Evolutionary conservation across 2,888 invertebrate species (phyloP), one percentile per base, ranked within the genome.

Genomic region (Trichopria drosophilae): DNA sequence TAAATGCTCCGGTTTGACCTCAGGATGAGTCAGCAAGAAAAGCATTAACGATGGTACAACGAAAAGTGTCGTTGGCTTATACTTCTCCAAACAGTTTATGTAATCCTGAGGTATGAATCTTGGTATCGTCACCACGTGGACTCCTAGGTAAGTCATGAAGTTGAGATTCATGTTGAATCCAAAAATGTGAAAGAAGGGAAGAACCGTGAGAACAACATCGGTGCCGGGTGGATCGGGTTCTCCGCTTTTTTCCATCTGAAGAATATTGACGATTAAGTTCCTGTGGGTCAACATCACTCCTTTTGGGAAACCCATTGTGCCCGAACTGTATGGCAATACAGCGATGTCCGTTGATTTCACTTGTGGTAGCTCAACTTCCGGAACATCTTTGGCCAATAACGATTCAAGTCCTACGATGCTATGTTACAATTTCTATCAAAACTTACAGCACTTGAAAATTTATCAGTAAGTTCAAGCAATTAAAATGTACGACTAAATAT

Each of bases 261-360:
- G 73, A 47, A 83, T 63, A 62, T 83, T 83, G 36, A 78, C 75
- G 4, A 83, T 80, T 12, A 88, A 77, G 67, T 88, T 88, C 59
- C 78, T 78, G 66, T 89, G 88, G 0, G 86, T 83, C 34, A 90
- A 73, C 82, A 84, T 83, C 1, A 90, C 90, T 2, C 89, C 89
- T 76, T 90, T 90, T 0, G 90, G 89, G 65, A 88, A 79, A 1
- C 91, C 91, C 0, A 90, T 91, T 0, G 92, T 91, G 1, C 92
- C 91, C 46, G 70, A 70, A 41, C 65, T 66, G 66, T 77, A 81
- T 0, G 80, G 81, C 31, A 81, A 61, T 1, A 77, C 65, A 0
- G 67, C 66, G 6, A 68, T 19, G 29, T 61, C 61, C 1, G 45
- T 41, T 1, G 61, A 41, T 22, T 55, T 46, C 1, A 65, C 57